Evolutionary conservation across 2,113 vertebrate species (phyloP).

Genomic region (Amphiprion ocellaris): DNA sequence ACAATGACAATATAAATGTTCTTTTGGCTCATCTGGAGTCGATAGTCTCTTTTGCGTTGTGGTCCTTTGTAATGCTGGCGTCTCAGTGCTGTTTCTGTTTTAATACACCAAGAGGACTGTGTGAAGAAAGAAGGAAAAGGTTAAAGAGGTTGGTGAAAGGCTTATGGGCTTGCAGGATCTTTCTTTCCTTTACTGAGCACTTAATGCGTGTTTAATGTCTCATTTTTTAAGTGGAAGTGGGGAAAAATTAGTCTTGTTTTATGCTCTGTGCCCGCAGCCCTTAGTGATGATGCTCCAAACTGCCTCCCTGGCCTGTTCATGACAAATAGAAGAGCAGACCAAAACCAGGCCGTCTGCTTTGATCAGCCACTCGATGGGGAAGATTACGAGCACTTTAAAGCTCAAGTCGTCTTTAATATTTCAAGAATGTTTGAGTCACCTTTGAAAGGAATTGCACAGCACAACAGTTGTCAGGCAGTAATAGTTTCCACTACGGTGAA

Average conservation of each 20-base stretch:
- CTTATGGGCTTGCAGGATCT: background rate
- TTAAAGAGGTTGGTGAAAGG: background rate
- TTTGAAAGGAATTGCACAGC: slow-evolving; percentile 24
- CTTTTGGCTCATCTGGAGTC: background rate
- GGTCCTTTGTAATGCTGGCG: slow-evolving; percentile 4
- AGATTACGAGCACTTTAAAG: slow-evolving; percentile 21
- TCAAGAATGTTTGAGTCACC: slow-evolving; percentile 38
- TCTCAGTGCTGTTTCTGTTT: background rate
- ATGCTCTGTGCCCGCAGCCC: background rate
- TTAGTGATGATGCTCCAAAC: background rate
- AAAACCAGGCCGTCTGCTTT: background rate
- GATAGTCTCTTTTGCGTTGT: background rate
- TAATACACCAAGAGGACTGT: background rate
- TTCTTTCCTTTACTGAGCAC: slow-evolving; percentile 6
- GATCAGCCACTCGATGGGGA: slow-evolving; percentile 4
- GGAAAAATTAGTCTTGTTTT: background rate
- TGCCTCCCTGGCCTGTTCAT: slow-evolving; percentile 18
- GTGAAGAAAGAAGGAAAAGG: background rate
- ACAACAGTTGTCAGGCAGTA: slow-evolving; percentile 39
- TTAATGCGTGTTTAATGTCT: slow-evolving; percentile 30
- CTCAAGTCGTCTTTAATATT: slow-evolving; percentile 29
- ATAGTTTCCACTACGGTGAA: slow-evolving; percentile 58
- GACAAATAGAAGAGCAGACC: background rate
- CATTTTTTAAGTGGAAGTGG: background rate
- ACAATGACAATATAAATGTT: background rate